Percentiles rank a stretch among this genome's conserved stretches.
Conservation (phyloP, 2,797 vertebrate genomes). For the Antennarius maculatus region DNA sequence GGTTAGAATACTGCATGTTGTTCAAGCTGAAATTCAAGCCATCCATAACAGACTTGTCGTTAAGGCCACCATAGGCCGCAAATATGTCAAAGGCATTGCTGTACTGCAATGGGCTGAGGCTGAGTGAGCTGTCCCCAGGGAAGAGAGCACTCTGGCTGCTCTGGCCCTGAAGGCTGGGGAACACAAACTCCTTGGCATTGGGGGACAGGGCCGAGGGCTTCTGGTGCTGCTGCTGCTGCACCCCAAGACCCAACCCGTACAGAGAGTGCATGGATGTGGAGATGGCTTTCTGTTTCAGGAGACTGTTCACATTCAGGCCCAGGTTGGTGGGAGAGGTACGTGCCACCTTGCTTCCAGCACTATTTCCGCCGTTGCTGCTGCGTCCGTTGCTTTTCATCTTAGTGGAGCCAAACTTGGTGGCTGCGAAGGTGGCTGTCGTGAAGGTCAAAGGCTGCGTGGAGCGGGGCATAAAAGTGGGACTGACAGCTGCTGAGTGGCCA, state of each 20-base stretch:
- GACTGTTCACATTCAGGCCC: slow-evolving; percentile 94
- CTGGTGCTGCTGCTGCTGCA: slow-evolving; percentile 72
- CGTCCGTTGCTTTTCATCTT: slow-evolving; percentile 98
- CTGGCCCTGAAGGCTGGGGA: slow-evolving; percentile 93
- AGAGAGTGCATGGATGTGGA: slow-evolving; percentile 97
- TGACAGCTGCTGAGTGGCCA: slow-evolving; percentile 94
- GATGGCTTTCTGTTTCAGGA: slow-evolving; percentile 97
- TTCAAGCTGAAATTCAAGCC: slow-evolving; percentile 99
- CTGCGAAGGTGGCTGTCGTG: slow-evolving; percentile 97
- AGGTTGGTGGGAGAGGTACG: slow-evolving; percentile 96
- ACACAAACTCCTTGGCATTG: slow-evolving; percentile 98
- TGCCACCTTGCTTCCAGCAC: slow-evolving; percentile 87
- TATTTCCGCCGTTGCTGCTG: slow-evolving; percentile 60
- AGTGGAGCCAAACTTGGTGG: slow-evolving; percentile 99
- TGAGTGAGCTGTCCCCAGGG: slow-evolving; percentile 89
- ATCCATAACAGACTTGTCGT: slow-evolving; percentile 98
- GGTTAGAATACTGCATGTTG: slow-evolving; percentile 99
- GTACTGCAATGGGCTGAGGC: slow-evolving; percentile 95
- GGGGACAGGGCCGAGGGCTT: slow-evolving; percentile 95
- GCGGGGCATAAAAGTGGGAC: slow-evolving; percentile 96
- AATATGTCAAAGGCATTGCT: slow-evolving; percentile 98
- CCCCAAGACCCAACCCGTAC: slow-evolving; percentile 90
- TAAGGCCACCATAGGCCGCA: slow-evolving; percentile 95
- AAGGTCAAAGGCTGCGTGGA: slow-evolving; percentile 97
- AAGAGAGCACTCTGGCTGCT: slow-evolving; percentile 90